Base-by-base conservation (phyloP, 2,113 vertebrate species). In the Rhynchomys soricoides region DNA sequence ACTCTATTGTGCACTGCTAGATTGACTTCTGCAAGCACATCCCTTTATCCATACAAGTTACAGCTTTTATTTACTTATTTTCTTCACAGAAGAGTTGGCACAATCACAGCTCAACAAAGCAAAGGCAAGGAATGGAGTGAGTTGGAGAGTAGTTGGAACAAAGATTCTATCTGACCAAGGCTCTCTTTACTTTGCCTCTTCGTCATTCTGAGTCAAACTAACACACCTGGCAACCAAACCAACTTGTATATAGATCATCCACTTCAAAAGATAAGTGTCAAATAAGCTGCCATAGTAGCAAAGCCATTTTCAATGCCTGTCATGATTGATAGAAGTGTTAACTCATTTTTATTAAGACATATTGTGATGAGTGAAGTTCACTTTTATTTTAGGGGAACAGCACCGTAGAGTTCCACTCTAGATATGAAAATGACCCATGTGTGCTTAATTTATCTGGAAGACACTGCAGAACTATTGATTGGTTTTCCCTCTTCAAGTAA, bases 391-490 rank as follows among this genome's bases (percentile, higher is more conserved):
- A 45, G 8, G 78, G 16, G 15, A 79, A 73, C 57, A 45, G 24
- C 45, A 81, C 66, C 88, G 29, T 40, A 97, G 92, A 97, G 88
- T 50, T 13, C 21, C 11, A 87, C 0, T 81, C 71, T 86, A 73
- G 34, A 66, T 91, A 15, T 68, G 85, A 92, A 96, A 89, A 29
- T 78, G 7, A 43, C 29, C 95, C 34, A 17, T 40, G 43, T 50
- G 29, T 82, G 43, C 68, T 91, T 95, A 87, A 75, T 95, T 93
- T 88, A 74, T 89, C 68, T 86, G 37, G 96, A 95, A 96, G 43
- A 71, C 5, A 90, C 1, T 55, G 74, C 16, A 90, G 3, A 64
- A 64, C 29, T 94, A 94, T 79, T 91, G 75, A 59, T 82, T 92
- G 89, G 26, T 86, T 93, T 90, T 93, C 62, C 34, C 83, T 37